A percentile compares a stretch with the other conserved stretches of the same genome.
These are phyloP conservation scores for Anolis apletophallus DNA, from an alignment of 2,797 vertebrate species.

Conservation along the genomic window DNA sequence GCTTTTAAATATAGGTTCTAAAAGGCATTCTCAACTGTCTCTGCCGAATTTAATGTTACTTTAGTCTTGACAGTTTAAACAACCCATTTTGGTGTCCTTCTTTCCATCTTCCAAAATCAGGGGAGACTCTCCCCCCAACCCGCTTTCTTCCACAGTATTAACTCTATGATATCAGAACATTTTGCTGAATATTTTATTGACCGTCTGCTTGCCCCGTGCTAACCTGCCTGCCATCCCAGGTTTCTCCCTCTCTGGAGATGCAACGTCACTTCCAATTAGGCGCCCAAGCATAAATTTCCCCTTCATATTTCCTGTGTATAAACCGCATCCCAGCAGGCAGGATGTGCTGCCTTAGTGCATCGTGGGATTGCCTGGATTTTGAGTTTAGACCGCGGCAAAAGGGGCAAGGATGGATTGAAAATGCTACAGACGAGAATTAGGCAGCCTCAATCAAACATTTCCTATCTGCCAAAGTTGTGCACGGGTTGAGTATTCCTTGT, in stretches of 20 bases:
- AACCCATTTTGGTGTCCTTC: conserved; percentile 27
- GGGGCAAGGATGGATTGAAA: conserved; percentile 34
- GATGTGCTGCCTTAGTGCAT: conserved; percentile 53
- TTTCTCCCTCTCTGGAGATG: conserved; percentile 87
- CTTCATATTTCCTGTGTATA: conserved; percentile 87
- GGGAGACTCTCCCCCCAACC: conserved; percentile 29
- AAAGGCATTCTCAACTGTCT: background rate
- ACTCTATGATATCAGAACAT: conserved; percentile 87
- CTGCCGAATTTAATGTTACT: conserved; percentile 20
- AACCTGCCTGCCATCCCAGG: conserved; percentile 90
- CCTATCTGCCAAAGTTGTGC: background rate
- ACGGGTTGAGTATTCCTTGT: no score
- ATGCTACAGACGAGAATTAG: conserved; percentile 30
- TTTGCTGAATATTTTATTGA: conserved; percentile 95
- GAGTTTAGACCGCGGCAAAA: background rate
- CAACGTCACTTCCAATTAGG: conserved; percentile 84
- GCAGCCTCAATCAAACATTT: background rate
- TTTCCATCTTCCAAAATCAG: background rate
- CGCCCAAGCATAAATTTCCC: conserved; percentile 84
- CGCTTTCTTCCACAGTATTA: conserved; percentile 80
- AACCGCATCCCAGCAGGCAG: conserved; percentile 83
- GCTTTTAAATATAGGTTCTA: conserved; percentile 7
- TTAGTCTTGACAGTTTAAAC: conserved; percentile 13
- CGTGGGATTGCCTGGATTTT: conserved; percentile 22
- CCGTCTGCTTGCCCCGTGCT: conserved; percentile 87